Conservation (phyloP, 2,113 vertebrate genomes). For the Lycaon pictus region DNA sequence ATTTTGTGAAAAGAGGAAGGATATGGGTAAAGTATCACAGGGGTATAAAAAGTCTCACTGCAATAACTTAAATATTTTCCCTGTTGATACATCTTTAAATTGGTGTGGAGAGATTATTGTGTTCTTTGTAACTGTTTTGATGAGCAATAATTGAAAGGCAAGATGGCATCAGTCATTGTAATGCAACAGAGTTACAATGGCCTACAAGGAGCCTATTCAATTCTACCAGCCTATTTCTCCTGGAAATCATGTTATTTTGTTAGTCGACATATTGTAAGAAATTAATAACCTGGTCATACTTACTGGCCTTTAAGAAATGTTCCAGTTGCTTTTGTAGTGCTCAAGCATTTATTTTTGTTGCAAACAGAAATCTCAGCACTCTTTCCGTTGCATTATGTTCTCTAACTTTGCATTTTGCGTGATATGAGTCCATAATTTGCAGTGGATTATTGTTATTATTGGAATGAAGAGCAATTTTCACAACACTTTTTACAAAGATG, state of each 20-base stretch:
- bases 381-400: neutral
- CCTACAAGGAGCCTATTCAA: neutral
- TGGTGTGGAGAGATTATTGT: neutral
- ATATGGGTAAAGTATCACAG: neutral
- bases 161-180: neutral
- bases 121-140: constrained; percentile 13
- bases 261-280: neutral
- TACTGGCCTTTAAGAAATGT: neutral
- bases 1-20: neutral
- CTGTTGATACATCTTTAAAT: neutral
- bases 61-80: constrained; percentile 41
- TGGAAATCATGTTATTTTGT: constrained; percentile 19
- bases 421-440: neutral
- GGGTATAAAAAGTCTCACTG: neutral
- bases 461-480: neutral
- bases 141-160: neutral
- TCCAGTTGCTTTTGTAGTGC: neutral
- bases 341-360: constrained; percentile 20
- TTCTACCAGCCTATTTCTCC: neutral
- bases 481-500: neutral
- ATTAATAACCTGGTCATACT: constrained; percentile 44
- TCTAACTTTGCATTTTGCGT: neutral
- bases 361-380: neutral
- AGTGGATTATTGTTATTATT: constrained; percentile 36
- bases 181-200: neutral